A percentile compares a stretch with the other conserved stretches of the same genome.
Conservation (phyloP, 2,797 vertebrate genomes). For the Adrianichthys oophorus region DNA sequence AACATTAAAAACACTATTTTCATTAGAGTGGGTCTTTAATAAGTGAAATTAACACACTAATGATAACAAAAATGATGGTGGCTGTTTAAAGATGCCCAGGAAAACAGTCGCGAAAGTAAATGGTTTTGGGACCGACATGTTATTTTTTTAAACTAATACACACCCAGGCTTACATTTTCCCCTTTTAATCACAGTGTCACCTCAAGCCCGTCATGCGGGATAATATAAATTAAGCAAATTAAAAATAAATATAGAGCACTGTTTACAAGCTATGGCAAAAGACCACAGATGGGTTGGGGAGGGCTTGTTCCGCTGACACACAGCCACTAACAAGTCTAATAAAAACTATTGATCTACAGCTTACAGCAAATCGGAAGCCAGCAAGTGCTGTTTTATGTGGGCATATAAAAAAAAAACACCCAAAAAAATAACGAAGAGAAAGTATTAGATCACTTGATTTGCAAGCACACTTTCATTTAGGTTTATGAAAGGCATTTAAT, state of each 20-base stretch:
- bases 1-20: too few species aligned
- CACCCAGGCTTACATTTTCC: constrained; percentile 17
- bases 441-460: neutral
- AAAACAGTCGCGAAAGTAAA: too few species aligned
- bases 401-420: constrained; percentile 12
- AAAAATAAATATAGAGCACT: constrained; percentile 65
- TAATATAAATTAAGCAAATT: constrained; percentile 78
- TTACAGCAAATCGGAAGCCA: constrained; percentile 39
- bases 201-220: constrained; percentile 67
- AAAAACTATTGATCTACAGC: constrained; percentile 67
- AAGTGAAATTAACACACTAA: too few species aligned
- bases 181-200: constrained; percentile 57
- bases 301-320: constrained; percentile 55
- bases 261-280: constrained; percentile 50
- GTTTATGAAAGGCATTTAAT: too few species aligned
- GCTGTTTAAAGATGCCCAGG: too few species aligned
- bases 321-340: constrained; percentile 46
- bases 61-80: too few species aligned
- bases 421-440: neutral
- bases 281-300: constrained; percentile 11
- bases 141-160: neutral
- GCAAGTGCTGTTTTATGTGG: constrained; percentile 33
- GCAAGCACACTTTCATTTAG: too few species aligned
- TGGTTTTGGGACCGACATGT: too few species aligned
- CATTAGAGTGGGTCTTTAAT: too few species aligned